Evolutionary conservation across 2,797 vertebrate genomes (phyloP), one percentile per base, ranked within the genome.

Genomic region (Danio jaintianensis): DNA sequence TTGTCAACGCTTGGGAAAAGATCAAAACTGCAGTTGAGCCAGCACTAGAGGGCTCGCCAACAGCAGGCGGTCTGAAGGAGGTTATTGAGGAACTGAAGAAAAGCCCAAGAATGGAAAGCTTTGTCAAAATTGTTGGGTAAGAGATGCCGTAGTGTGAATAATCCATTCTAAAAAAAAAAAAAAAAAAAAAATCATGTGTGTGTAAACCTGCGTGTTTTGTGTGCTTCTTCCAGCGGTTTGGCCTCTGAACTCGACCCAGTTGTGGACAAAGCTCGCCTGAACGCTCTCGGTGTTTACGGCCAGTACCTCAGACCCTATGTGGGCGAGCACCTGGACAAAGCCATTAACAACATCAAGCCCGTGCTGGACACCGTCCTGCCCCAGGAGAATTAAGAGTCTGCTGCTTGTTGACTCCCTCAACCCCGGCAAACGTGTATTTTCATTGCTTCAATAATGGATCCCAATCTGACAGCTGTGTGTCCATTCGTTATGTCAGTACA

Each of bases 331-430:
- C 77, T 94, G 86, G 86, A 85, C 50, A 3, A 63, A 0, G 9
- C 2, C 81, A 93, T 94, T 81, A 81, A 75, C 20, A 0, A 4
- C 1, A 16, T 87, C 75, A 92, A 89, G 81, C 12, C 52, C 12
- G 0, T 75, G 74, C 88, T 94, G 89, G 86, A 95, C 77, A 6
- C 42, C 18, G 0, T 63, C 66, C 0, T 92, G 84, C 94, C 94
- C 1, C 68, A 75, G 0, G 84, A 92, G 0, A 56, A 90, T 58
- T 89, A 90, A 90, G 81, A 78, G 67, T 40, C 67, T 77, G 15
- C 9, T 85, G 74, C 85, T 82, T 9, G 75, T 45, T 20, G 43
- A 84, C 15, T 70, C 59, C 42, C 18, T 72, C 69, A 15, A 10
- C 40, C n/a, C 40, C 45, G 71, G 15, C 45, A 80, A 38, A 73